Evolutionary conservation across 2,113 vertebrate species (phyloP).

Genomic region (Tenrec ecaudatus): DNA sequence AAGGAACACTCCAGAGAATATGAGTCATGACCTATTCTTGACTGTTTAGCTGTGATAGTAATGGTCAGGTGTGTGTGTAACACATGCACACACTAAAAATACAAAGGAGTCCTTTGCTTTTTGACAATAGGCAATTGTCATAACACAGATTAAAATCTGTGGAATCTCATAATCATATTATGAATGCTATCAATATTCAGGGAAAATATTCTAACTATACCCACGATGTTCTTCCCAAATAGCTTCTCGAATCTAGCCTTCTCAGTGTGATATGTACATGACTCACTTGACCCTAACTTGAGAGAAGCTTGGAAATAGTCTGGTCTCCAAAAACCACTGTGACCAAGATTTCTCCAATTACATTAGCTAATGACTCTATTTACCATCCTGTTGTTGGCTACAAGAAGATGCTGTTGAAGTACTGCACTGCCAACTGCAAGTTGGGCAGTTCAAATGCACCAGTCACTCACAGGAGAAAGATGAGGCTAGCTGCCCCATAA

Average conservation of each 20-base stretch:
- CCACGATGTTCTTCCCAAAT: background rate
- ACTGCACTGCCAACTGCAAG: too few species aligned
- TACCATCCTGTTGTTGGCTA: background rate
- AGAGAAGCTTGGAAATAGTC: background rate
- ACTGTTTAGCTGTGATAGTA: background rate
- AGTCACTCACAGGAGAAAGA: too few species aligned
- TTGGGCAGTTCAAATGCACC: too few species aligned
- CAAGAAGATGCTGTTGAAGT: too few species aligned
- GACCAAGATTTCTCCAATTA: background rate
- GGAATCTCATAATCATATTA: background rate
- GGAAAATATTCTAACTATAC: background rate
- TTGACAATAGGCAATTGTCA: constrained; percentile 14
- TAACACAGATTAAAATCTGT: background rate
- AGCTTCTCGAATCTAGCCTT: constrained; percentile 17
- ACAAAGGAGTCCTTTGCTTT: constrained; percentile 37
- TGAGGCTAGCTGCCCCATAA: too few species aligned
- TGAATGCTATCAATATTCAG: background rate
- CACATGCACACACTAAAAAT: background rate
- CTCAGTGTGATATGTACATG: background rate
- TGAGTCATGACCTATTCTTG: constrained; percentile 46
- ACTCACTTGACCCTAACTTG: background rate
- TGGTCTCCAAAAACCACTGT: background rate
- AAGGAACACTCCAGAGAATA: constrained; percentile 37
- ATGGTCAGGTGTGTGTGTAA: constrained; percentile 22
- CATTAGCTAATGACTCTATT: background rate